Base-by-base conservation (phyloP, 1,140 invertebrate species). In the Diachasmimorpha longicaudata region DNA sequence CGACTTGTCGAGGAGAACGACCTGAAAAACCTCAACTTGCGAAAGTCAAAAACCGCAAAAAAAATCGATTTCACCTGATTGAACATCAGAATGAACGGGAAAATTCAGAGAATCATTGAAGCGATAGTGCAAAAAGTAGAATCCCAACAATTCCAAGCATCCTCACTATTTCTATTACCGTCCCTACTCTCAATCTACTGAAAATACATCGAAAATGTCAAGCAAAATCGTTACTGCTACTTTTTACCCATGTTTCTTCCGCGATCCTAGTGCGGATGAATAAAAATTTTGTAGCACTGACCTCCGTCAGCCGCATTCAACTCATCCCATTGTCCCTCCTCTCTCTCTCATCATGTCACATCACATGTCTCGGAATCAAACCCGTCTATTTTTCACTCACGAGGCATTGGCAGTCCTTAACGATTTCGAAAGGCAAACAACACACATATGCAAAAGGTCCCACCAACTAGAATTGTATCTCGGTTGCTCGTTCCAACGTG, bases 371-470 rank as follows among this genome's bases (percentile, higher is more conserved):
- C 36, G 14, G 13, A 68, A 72, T 74, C 82, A 82, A 81, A 63
- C 21, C 19, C 82, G 79, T 86, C 86, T 89, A 88, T 89, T 89
- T 88, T 88, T 85, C 85, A 85, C 85, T 37, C 66, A 68, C n/a
- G 52, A 78, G 71, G 77, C 81, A 87, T 88, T 88, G 86, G 86
- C 86, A 88, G 84, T 42, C 84, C 78, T 72, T 78, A 78, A 75
- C 81, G 85, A 88, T 88, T 87, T 86, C 88, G 86, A 87, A 87
- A 88, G 83, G 81, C 75, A 79, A 79, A 79, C 48, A 52, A 52
- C 48, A 52, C 11, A 13, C 10, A 1, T 19, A 69, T 16, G 13
- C 48, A 0, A 52, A 2, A 31, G 31, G 9, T 52, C 3, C n/a
- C 14, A 55, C 46, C 14, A 71, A 36, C 19, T 14, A 44, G 67